These are phyloP conservation scores for Staurois parvus DNA, from an alignment of 2,797 vertebrate species.

Conservation along the genomic window DNA sequence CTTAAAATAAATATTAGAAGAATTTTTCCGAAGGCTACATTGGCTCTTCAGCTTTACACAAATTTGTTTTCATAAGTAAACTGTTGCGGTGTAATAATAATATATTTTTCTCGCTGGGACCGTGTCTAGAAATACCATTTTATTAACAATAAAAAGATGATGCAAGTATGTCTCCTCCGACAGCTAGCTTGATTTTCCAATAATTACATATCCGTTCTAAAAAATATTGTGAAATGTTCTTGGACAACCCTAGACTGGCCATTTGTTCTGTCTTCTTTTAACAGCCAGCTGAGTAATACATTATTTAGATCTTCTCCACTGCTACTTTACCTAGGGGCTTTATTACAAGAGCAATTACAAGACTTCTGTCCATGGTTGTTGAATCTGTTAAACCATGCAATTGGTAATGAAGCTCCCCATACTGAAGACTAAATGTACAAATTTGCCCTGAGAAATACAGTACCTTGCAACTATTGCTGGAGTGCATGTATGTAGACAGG, in stretches of 20 bases:
- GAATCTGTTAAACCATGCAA: no score
- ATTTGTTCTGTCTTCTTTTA: not conserved
- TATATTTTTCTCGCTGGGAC: not conserved
- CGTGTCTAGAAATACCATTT: not conserved
- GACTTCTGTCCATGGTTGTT: no score
- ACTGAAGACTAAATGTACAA: no score
- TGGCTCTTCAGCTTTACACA: not conserved
- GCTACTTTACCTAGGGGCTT: no score
- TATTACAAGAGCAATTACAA: no score
- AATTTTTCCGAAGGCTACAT: not conserved
- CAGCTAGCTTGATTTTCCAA: not conserved
- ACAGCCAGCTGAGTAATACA: not conserved
- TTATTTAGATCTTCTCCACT: no score
- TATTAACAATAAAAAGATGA: not conserved
- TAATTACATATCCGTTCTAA: not conserved
- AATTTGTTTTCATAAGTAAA: constrained; percentile 9
- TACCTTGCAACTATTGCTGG: no score
- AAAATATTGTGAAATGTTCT: no score
- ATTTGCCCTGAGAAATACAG: no score
- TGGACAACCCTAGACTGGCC: not conserved
- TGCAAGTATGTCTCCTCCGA: not conserved
- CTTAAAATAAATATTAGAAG: constrained; percentile 10
- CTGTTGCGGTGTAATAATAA: not conserved
- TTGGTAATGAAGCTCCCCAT: no score
- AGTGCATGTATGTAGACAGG: no score